phyloP scores from a whole-genome alignment of 2,797 vertebrate genomes.

The Megalops cyprinoides region DNA sequence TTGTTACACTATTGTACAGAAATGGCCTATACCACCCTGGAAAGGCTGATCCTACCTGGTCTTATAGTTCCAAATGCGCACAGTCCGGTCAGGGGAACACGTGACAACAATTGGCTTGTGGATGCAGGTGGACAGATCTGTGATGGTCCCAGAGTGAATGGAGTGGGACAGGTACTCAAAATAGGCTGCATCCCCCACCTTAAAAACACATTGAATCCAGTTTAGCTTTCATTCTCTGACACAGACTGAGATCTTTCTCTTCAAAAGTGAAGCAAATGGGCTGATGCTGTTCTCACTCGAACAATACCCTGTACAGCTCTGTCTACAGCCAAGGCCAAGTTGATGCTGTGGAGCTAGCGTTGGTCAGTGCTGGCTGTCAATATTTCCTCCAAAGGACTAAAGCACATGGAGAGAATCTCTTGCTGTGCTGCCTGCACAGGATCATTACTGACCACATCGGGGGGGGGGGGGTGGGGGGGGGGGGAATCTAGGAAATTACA shows the following conservation, averaged over 20 bases:
- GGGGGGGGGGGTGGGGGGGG: constrained; percentile 74
- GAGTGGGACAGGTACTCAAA: constrained; percentile 85
- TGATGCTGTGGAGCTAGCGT: constrained; percentile 84
- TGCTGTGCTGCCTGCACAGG: constrained; percentile 70
- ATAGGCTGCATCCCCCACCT: constrained; percentile 74
- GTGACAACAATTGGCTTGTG: constrained; percentile 90
- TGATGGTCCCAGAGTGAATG: constrained; percentile 84
- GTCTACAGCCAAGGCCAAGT: constrained; percentile 76
- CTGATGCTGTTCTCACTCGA: too few species aligned
- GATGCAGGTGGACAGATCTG: constrained; percentile 84
- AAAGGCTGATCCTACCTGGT: constrained; percentile 77
- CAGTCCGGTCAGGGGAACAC: constrained; percentile 86
- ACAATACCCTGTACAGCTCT: constrained; percentile 71
- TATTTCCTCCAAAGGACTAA: constrained; percentile 88
- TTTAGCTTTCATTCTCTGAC: not conserved
- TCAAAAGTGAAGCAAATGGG: too few species aligned
- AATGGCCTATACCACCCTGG: not conserved
- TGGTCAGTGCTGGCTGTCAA: constrained; percentile 80
- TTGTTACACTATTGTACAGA: too few species aligned
- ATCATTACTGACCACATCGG: constrained; percentile 70
- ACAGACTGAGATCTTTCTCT: too few species aligned
- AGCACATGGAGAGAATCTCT: constrained; percentile 80
- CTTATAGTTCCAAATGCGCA: constrained; percentile 94
- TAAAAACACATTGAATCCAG: not conserved
- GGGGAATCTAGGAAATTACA: constrained; percentile 83